Base-by-base conservation (phyloP, 2,113 vertebrate genomes). In the Poicephalus meyeri region DNA sequence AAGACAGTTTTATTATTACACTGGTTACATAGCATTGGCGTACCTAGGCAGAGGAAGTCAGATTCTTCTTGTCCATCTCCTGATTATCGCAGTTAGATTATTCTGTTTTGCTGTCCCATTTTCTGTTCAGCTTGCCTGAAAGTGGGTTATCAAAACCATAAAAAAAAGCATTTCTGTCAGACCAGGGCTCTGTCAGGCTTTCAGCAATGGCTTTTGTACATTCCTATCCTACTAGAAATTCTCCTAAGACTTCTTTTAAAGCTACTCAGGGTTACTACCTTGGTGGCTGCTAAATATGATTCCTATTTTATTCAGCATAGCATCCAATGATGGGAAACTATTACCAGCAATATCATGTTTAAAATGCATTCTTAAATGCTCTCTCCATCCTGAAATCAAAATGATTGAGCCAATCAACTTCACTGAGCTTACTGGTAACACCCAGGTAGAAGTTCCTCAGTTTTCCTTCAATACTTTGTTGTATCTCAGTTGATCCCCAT, bases 81-180 rank as follows among this genome's bases (percentile, higher is more conserved):
- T 88, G 56, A 65, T 73, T 88, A 93, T 73, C 37, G 13, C 39
- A 76, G 47, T 69, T 77, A 91, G 60, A 60, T 72, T 80, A 56
- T 88, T 83, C 28, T 61, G n/a, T 82, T 89, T 69, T 72, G 26
- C 71, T 86, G 76, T 39, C 73, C 86, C 47, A 86, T 66, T 94
- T 94, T 92, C 52, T 64, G 16, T 85, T 87, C 70, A 87, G 26
- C 44, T 65, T 81, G 25, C 56, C 85, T 64, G 80, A 95, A 95
- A 95, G 50, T 76, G 50, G 70, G 56, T 94, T 91, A 82, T 68
- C 29, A 81, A 79, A 86, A 71, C 4, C 5, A 78, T 44, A 55
- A 46, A 35, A 23, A 28, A 29, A 76, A 93, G 8, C 25, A 20
- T 60, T 72, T 86, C 21, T 58, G 56, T 35, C 44, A 65, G 39